Evolutionary conservation across 2,888 invertebrate genomes (phyloP), one percentile per base, ranked within the genome.

Genomic region (Phalera bucephala): DNA sequence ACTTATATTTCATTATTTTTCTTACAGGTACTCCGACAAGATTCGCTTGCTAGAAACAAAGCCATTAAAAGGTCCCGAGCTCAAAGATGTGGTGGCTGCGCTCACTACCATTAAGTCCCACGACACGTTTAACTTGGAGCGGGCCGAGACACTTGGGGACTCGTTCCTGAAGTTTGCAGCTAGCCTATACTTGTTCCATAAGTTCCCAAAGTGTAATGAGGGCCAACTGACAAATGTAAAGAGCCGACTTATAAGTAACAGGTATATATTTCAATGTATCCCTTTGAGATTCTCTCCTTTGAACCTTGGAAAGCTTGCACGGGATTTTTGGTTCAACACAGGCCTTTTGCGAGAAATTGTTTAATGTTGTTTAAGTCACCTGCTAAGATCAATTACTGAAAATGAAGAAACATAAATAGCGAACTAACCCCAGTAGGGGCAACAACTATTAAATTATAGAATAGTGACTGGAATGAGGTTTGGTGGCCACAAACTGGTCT

Each of bases 81-180:
- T 91, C 4, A 69, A 80, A 0, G 88, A 88, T 33, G 53, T 91
- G 0, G 63, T 90, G 21, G 74, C 92, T 66, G 94, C 96, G 0
- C 68, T 97, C 0, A 96, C 96, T 0, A 91, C 94, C 1, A 92
- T 93, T 20, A 92, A 92, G 40, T 93, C 95, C 0, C 90, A 93
- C 45, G 97, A 98, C 63, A 91, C 92, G 3, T 93, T 97, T 48
- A 92, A 96, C 69, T 76, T 96, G 55, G 98, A 98, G 70, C 86
- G 97, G 1, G 83, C 94, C 8, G 97, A 98, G 79, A 96, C 96
- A 0, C 91, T 98, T 2, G 98, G 98, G 0, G 98, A 98, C 74
- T 94, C 97, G 0, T 95, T 95, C 75, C 84, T 98, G 4, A 98
- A 98, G 81, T 94, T 94, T 57, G 92, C 94, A 1, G 90, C 93